phyloP scores from a whole-genome alignment of 2,888 invertebrate genomes.

The Spisula solida region DNA sequence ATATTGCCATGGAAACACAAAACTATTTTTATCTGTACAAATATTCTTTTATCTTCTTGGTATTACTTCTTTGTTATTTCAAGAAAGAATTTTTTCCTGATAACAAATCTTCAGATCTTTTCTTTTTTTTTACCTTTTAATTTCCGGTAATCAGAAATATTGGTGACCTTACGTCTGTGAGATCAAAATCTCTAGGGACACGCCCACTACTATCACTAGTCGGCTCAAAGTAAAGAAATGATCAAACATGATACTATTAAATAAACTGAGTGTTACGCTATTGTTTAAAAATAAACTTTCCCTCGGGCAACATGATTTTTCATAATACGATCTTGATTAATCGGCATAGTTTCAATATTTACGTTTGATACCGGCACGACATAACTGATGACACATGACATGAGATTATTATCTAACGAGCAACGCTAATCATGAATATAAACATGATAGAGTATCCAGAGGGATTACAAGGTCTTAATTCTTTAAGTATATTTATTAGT shows the following conservation, averaged over 20 bases:
- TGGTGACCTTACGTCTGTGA: constrained; percentile 14
- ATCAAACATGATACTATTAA: not conserved
- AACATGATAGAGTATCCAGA: not conserved
- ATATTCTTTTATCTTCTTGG: not conserved
- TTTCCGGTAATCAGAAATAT: constrained; percentile 1
- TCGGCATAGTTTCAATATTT: constrained; percentile 15
- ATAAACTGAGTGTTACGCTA: not conserved
- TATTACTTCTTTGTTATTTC: constrained; percentile 2
- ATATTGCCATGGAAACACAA: not conserved
- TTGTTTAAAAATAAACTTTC: constrained; percentile 21
- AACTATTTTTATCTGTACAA: not conserved
- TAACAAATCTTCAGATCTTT: constrained; percentile 4
- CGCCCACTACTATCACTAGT: not conserved
- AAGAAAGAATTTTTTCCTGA: constrained; percentile 14
- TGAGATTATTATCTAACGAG: not conserved
- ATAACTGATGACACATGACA: not conserved
- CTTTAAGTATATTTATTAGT: constrained; percentile 14
- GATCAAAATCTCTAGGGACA: constrained; percentile 21
- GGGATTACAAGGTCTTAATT: not conserved
- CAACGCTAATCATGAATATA: not conserved
- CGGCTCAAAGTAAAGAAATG: not conserved
- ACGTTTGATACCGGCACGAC: not conserved
- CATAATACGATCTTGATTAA: not conserved
- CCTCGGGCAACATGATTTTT: constrained; percentile 14
- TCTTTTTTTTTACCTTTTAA: not conserved